These are phyloP conservation scores for Hylaea fasciaria DNA, from an alignment of 2,888 invertebrate genomes.

Conservation along the genomic window DNA sequence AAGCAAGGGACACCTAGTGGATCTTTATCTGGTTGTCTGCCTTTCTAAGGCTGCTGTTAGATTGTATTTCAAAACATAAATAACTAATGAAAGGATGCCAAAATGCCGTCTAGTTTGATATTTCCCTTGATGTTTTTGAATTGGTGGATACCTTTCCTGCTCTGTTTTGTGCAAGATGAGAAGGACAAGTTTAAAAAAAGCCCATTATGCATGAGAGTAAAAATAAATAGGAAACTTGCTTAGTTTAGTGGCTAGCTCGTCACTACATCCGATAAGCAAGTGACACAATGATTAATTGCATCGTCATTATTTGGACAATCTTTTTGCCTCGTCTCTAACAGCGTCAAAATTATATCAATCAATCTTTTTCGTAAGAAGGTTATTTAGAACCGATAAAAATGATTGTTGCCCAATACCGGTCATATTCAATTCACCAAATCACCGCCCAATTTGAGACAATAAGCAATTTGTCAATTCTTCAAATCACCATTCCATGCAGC, in stretches of 20 bases:
- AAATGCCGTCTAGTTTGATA: too few relatives aligned
- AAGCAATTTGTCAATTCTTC: slow-evolving; percentile 40
- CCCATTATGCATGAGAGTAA: too few relatives aligned
- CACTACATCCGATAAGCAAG: slow-evolving; percentile 8
- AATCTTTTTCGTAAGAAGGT: slow-evolving; percentile 10
- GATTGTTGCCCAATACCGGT: slow-evolving; percentile 16
- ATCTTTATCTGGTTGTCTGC: slow-evolving; percentile 4
- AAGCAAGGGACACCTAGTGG: slow-evolving; percentile 22
- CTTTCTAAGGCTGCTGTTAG: neutral
- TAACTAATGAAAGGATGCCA: too few relatives aligned
- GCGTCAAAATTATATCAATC: slow-evolving; percentile 12
- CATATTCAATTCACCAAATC: slow-evolving; percentile 17
- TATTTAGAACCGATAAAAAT: slow-evolving; percentile 12
- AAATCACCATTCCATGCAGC: slow-evolving; percentile 31
- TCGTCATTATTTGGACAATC: slow-evolving; percentile 1
- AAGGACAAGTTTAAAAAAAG: too few relatives aligned
- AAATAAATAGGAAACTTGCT: too few relatives aligned
- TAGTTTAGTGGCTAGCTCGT: neutral
- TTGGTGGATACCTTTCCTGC: too few relatives aligned
- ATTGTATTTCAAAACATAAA: slow-evolving; percentile 9
- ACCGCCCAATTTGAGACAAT: slow-evolving; percentile 24
- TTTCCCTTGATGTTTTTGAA: too few relatives aligned
- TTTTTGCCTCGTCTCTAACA: slow-evolving; percentile 20
- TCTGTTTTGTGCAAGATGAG: too few relatives aligned
- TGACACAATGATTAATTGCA: slow-evolving; percentile 11